Evolutionary conservation across 2,888 invertebrate species (phyloP), one percentile per base, ranked within the genome.

Genomic region (Calephelis perditalis): DNA sequence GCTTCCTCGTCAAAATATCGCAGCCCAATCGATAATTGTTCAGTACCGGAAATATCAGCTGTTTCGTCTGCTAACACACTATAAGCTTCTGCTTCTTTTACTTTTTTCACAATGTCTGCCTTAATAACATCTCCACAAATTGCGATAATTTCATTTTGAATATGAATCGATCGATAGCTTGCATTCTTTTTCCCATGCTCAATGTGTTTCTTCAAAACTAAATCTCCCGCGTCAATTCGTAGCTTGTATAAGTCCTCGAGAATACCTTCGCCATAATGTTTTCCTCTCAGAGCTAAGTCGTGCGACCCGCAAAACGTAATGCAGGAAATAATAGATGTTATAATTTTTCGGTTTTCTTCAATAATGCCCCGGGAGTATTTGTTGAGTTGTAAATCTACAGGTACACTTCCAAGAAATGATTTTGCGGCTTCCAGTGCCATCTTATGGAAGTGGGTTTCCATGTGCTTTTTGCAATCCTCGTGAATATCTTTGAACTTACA

Each of bases 401-500:
- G 56, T 58, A 60, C 58, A 58, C 52, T 59, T 62, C 54, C 62
- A 59, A 58, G 58, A 62, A 62, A 60, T 43, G 15, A 56, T 63
- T 62, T 63, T 12, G 65, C 65, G 49, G 63, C 59, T 60, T 54
- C 56, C 60, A 60, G 57, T 67, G 65, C 26, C 26, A 26, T 3
- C 26, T 26, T 26, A 26, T 2, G 1, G 56, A 59, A 63, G 57
- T 65, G 57, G 59, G 63, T 63, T 60, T 62, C 61, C 57, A 62
- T 58, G 58, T 68, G 63, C 60, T 59, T 60, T 68, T 63, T 65
- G 62, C 64, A 65, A 56, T 65, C 60, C 62, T 64, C 63, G 64
- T 68, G 68, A 58, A 68, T 65, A 68, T 68, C 63, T 66, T 69
- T 68, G 59, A 65, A 69, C 59, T 66, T 65, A 62, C 57, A 59